Percentiles rank a stretch among this genome's conserved stretches.
Evolutionary conservation across 2,797 vertebrate genomes (phyloP).

Genomic region (Simalia tracyae): DNA sequence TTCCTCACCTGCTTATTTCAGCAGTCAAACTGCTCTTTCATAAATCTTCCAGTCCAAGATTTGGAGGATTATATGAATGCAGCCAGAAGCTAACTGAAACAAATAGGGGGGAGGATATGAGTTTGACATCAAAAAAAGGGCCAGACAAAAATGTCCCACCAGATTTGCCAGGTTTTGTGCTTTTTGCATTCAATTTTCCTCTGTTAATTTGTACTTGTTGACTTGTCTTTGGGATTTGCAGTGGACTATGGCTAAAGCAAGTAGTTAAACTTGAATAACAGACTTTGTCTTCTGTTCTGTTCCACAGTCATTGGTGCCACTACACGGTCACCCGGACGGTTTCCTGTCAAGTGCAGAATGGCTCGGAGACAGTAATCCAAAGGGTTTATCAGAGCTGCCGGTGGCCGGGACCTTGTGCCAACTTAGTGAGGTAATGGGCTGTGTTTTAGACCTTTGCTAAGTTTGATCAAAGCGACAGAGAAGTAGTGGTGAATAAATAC

Average conservation of each 20-base stretch:
- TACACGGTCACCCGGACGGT: slow-evolving; percentile 88
- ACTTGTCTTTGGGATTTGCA: background rate
- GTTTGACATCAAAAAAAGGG: background rate
- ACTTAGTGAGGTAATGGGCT: slow-evolving; percentile 87
- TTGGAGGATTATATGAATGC: too few species aligned
- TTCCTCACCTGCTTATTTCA: too few species aligned
- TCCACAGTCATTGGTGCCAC: slow-evolving; percentile 92
- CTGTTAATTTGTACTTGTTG: background rate
- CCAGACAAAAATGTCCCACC: background rate
- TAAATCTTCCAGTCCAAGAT: background rate
- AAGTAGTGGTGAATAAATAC: background rate
- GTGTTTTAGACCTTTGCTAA: background rate
- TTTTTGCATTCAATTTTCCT: background rate
- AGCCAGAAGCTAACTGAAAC: background rate
- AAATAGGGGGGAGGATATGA: background rate
- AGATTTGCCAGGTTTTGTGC: background rate
- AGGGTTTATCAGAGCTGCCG: slow-evolving; percentile 92
- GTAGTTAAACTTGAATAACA: background rate
- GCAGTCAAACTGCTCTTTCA: too few species aligned
- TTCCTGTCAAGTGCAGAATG: slow-evolving; percentile 93
- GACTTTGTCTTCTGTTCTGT: slow-evolving; percentile 35
- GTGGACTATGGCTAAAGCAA: background rate
- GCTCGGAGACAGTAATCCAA: slow-evolving; percentile 89
- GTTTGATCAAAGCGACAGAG: background rate
- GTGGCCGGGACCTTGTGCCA: slow-evolving; percentile 93